Conservation (phyloP, 2,113 vertebrate species). For the Phrynocephalus versicolor region DNA sequence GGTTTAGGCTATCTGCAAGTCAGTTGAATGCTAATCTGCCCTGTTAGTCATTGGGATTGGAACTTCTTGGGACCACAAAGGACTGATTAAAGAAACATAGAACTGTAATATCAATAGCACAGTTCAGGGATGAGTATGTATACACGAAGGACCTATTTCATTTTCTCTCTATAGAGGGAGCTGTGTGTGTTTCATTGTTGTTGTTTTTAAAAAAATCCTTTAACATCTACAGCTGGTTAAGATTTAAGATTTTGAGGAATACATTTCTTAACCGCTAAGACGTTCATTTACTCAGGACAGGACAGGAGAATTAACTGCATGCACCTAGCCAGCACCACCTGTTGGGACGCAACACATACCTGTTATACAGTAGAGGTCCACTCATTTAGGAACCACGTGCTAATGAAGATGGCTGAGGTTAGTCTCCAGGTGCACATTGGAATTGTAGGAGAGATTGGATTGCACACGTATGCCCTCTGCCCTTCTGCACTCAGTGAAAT, state of each 20-base stretch:
- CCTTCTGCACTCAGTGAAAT: background rate
- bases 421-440: background rate
- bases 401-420: background rate
- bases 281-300: background rate
- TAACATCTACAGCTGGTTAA: background rate
- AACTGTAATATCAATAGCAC: background rate
- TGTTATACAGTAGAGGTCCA: background rate
- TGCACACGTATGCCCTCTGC: background rate
- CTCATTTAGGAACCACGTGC: background rate
- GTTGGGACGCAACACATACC: background rate
- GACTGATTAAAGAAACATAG: fast-evolving
- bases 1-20: too few relatives aligned
- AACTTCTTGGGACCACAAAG: background rate
- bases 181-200: background rate
- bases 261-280: background rate
- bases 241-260: background rate
- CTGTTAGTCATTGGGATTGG: background rate
- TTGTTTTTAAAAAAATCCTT: background rate
- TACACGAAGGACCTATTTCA: too few relatives aligned
- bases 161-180: too few relatives aligned
- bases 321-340: background rate
- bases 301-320: background rate
- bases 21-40: background rate
- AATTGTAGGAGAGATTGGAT: background rate
- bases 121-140: background rate